Conservation (phyloP, 53 echinoderm and acorn worm species). For the Apostichopus leukothele region DNA sequence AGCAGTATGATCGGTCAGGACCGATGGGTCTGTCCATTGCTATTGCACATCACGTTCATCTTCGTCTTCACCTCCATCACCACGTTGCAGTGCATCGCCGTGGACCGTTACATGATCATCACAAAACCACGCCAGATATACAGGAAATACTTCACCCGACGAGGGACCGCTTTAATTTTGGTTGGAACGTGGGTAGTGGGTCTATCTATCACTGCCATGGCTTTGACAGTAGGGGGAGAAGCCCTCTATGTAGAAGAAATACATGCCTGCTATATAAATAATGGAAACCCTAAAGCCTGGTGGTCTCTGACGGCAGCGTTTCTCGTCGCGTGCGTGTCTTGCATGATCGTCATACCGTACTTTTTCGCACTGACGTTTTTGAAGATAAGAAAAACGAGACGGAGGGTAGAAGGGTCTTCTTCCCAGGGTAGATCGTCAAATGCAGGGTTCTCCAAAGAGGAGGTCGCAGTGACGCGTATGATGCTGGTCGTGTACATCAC, state of each 20-base stretch:
- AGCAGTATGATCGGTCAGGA: background rate
- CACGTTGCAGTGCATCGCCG: constrained; percentile 40
- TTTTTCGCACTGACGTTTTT: constrained; percentile 35
- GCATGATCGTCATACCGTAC: constrained; percentile 23
- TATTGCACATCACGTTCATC: constrained; percentile 21
- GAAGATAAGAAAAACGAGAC: constrained; percentile 25
- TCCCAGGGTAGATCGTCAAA: background rate
- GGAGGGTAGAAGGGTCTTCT: constrained; percentile 4
- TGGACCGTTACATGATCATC: constrained; percentile 39
- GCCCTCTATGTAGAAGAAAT: constrained; percentile 11
- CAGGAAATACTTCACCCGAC: constrained; percentile 12
- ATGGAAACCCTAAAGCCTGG: constrained; percentile 2
- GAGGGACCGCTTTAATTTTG: background rate
- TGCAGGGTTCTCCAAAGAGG: background rate
- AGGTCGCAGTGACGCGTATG: constrained; percentile 41
- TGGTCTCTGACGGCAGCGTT: constrained; percentile 22
- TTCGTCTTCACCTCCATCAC: constrained; percentile 36
- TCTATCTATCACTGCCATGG: background rate
- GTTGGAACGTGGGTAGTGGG: constrained; percentile 17
- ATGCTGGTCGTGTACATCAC: constrained; percentile 37
- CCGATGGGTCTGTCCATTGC: background rate
- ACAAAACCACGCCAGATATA: constrained; percentile 28
- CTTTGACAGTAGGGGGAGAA: constrained; percentile 1
- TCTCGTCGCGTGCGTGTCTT: constrained; percentile 1
- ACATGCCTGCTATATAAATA: constrained; percentile 1